Conservation (phyloP, 2,888 invertebrate genomes). For the Teleogryllus oceanicus region DNA sequence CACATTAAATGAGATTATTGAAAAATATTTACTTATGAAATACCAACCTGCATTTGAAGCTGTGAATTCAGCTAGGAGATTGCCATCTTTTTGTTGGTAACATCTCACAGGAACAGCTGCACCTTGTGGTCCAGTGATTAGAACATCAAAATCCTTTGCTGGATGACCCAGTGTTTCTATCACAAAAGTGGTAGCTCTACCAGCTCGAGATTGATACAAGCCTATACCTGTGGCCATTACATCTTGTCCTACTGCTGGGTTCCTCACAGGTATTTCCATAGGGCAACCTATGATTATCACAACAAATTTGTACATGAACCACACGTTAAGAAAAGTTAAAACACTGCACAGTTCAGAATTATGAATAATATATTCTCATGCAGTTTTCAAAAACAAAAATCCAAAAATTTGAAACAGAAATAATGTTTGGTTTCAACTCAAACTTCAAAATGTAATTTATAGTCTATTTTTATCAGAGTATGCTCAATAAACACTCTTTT, state of each 20-base stretch:
- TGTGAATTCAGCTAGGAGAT: constrained; percentile 90
- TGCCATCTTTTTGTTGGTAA: constrained; percentile 93
- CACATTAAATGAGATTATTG: too few species aligned
- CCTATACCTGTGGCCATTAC: constrained; percentile 76
- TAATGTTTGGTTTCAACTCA: too few species aligned
- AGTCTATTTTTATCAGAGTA: not conserved
- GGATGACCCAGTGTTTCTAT: constrained; percentile 83
- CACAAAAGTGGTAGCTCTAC: constrained; percentile 79
- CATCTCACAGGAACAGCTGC: constrained; percentile 84
- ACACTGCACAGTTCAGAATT: not conserved
- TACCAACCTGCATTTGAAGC: constrained; percentile 67
- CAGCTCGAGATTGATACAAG: constrained; percentile 78
- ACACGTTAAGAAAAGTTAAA: not conserved
- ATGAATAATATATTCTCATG: too few species aligned
- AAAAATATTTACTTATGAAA: too few species aligned
- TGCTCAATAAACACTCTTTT: constrained; percentile 32
- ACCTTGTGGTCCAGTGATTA: constrained; percentile 76
- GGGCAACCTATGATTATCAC: constrained; percentile 50
- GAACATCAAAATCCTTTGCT: constrained; percentile 86
- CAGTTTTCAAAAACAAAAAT: too few species aligned
- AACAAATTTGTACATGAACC: not conserved
- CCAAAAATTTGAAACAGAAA: too few species aligned
- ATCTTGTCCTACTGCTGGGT: constrained; percentile 68
- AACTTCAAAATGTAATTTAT: too few species aligned
- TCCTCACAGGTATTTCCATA: constrained; percentile 56